A percentile compares a stretch with the other conserved stretches of the same genome.
phyloP scores from a whole-genome alignment of 2,797 vertebrate species.

The Hirundo rustica region DNA sequence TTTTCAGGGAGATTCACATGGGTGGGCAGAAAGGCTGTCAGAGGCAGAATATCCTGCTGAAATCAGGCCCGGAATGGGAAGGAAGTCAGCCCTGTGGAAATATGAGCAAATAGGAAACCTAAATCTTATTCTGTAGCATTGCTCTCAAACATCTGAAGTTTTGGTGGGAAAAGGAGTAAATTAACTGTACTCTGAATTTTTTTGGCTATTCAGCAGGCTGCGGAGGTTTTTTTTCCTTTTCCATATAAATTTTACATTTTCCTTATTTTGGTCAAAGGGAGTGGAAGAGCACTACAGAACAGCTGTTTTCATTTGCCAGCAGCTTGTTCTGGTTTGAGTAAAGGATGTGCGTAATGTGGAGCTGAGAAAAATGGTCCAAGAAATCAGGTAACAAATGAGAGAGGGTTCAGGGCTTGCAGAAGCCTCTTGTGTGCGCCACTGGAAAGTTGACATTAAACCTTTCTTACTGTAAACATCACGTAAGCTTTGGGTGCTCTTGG shows the following conservation, averaged over 20 bases:
- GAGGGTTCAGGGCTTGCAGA: not conserved
- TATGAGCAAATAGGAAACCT: not conserved
- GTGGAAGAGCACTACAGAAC: not conserved
- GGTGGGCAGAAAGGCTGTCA: not conserved
- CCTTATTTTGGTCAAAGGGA: not conserved
- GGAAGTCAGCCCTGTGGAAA: not conserved
- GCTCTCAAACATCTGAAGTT: not conserved
- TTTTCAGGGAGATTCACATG: not conserved
- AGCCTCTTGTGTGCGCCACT: not conserved
- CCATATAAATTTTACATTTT: not conserved
- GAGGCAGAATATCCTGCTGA: not conserved
- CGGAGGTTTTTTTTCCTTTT: not conserved
- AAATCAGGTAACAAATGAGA: not conserved
- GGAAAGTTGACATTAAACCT: not conserved
- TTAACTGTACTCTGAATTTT: not conserved
- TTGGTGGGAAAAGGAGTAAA: not conserved
- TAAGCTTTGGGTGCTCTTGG: not conserved
- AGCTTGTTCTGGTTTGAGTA: not conserved
- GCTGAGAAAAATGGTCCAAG: not conserved
- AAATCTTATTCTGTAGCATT: not conserved
- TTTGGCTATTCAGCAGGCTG: not conserved
- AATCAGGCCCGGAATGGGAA: not conserved
- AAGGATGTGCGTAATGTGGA: not conserved
- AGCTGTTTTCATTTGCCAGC: not conserved
- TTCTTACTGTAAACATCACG: conserved; percentile 12